These are phyloP conservation scores for Halocaridina rubra DNA, from an alignment of 2,888 invertebrate species.

Conservation along the genomic window DNA sequence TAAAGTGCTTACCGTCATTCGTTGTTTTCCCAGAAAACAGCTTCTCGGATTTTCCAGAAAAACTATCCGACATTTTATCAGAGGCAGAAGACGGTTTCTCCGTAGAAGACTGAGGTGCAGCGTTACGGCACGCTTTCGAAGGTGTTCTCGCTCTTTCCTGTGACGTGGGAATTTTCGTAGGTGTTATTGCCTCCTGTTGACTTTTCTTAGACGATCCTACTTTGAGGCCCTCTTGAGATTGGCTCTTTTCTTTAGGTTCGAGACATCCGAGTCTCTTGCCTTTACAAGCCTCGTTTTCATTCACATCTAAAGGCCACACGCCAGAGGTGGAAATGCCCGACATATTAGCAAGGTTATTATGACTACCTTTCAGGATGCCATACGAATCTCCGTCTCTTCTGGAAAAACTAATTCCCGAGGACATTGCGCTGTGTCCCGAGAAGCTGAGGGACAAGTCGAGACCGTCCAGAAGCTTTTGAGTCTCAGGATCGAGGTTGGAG, in stretches of 20 bases:
- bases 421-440: neutral
- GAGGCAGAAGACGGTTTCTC: neutral
- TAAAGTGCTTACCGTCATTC: neutral
- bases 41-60: neutral
- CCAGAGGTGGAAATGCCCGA: conserved; percentile 40
- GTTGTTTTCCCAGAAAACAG: neutral
- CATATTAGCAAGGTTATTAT: neutral
- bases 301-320: conserved; percentile 46
- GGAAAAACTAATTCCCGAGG: neutral
- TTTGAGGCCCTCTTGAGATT: neutral
- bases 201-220: conserved; percentile 26
- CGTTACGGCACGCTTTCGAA: neutral
- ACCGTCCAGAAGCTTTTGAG: conserved; percentile 34
- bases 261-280: neutral
- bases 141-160: neutral
- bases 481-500: conserved; percentile 33
- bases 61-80: neutral
- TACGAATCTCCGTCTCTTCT: neutral
- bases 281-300: neutral
- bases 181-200: neutral
- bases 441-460: conserved; percentile 40
- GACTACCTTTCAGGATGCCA: conserved; percentile 21
- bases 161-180: conserved; percentile 18
- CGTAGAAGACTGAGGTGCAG: neutral
- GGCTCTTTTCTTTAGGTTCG: neutral